Evolutionary conservation across 2,888 invertebrate genomes (phyloP), one percentile per base, ranked within the genome.

Genomic region (Himalopsyche japonica): DNA sequence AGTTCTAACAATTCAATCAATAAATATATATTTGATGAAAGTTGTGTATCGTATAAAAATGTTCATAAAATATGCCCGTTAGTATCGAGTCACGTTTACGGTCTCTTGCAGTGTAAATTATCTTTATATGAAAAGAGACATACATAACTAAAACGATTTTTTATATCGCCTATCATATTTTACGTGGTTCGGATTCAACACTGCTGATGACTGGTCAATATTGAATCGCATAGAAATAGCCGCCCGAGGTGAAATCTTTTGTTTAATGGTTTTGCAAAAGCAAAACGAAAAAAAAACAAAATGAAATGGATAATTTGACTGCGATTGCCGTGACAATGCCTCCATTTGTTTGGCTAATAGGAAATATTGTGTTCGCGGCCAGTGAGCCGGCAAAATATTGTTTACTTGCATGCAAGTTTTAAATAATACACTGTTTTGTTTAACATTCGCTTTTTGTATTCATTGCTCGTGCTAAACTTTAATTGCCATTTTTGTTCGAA

Each of bases 211-310:
- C 27, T 70, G 57, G 20, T 2, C 70, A 70, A 70, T 70, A 70
- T 70, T 70, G 70, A 70, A 30, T 70, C 27, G 27, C 27, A 70
- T 70, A 70, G 70, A 70, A 70, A 70, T 70, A 30, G 70, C 12
- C 20, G 70, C 27, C 70, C 70, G 70, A 83, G 76, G 77, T 34
- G 76, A 49, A 77, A 76, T 80, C 83, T 83, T 83, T 83, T 83
- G 83, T 83, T 82, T 83, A 82, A 47, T 80, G 81, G 70, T 27
- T 76, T 70, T 70, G 70, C 70, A 27, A 70, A 27, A 70, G 30
- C 12, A 70, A 30, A 43, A 43, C 15, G 43, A 37, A 37, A 37
- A 37, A 37, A 37, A 37, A 37, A 37, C 1, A 70, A 70, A 70
- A 70, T 30, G 70, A 24, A 43, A n/a, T 10, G 77, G 77, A n/a